A percentile compares a stretch with the other conserved stretches of the same genome.
Conservation (phyloP, 64 coral and sea anemone genomes). For the Pocillopora verrucosa region DNA sequence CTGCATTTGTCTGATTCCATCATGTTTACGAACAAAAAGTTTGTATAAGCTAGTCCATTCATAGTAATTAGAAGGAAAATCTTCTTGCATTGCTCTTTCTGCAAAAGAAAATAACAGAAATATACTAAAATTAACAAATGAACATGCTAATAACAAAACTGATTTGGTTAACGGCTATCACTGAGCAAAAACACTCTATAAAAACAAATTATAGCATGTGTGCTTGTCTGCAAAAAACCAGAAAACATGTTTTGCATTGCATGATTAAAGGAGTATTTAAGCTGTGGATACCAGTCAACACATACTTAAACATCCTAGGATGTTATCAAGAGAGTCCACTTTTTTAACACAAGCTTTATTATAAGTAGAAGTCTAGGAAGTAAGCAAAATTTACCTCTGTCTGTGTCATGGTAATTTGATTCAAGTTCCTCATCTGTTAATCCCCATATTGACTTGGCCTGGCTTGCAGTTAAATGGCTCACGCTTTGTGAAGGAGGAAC, state of each 20-base stretch:
- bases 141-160: background rate
- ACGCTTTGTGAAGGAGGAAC: slow-evolving; percentile 93
- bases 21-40: slow-evolving; percentile 98
- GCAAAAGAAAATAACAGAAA: slow-evolving; percentile 11
- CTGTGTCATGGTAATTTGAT: slow-evolving; percentile 81
- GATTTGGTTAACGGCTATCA: too few relatives aligned
- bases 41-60: slow-evolving; percentile 99
- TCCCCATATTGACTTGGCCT: slow-evolving; percentile 99
- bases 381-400: slow-evolving; percentile 56
- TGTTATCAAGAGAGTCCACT: too few relatives aligned
- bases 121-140: background rate
- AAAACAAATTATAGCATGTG: too few relatives aligned
- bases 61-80: slow-evolving; percentile 96
- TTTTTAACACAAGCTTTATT: background rate
- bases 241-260: too few relatives aligned
- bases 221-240: too few relatives aligned
- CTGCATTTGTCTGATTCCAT: slow-evolving; percentile 93
- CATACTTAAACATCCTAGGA: too few relatives aligned
- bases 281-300: too few relatives aligned
- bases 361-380: background rate
- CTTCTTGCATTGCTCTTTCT: slow-evolving; percentile 74
- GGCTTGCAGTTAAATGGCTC: slow-evolving; percentile 96
- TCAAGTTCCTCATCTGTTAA: slow-evolving; percentile 96
- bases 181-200: too few relatives aligned
- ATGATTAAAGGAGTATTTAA: too few relatives aligned